Evolutionary conservation across 1,140 invertebrate species (phyloP).

Genomic region (Drosophila ficusphila): DNA sequence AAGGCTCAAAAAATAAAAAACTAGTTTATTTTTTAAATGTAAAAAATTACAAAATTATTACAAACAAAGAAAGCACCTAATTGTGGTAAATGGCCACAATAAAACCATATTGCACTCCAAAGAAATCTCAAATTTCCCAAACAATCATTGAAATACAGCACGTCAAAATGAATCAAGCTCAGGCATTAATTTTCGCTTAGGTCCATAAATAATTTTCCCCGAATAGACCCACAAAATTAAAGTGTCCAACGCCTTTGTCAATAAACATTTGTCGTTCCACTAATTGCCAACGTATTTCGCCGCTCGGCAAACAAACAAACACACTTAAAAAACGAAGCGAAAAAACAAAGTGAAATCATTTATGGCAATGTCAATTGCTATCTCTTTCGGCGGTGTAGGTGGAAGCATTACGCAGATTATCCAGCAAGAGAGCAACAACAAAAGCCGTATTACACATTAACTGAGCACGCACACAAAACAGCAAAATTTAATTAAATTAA

Average conservation of each 20-base stretch:
- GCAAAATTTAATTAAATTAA: conserved; percentile 61
- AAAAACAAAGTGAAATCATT: conserved; percentile 36
- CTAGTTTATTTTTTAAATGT: too few relatives aligned
- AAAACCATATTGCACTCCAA: not conserved
- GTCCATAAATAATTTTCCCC: conserved; percentile 8
- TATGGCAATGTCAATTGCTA: conserved; percentile 53
- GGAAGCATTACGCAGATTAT: conserved; percentile 37
- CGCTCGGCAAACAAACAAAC: conserved; percentile 23
- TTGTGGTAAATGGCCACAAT: too few relatives aligned
- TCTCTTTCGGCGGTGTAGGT: conserved; percentile 33
- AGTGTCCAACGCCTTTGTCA: conserved; percentile 25
- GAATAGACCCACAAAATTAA: conserved; percentile 14
- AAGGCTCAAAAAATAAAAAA: too few relatives aligned
- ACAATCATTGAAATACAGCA: not conserved
- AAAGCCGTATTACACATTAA: conserved; percentile 19
- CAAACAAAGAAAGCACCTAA: too few relatives aligned
- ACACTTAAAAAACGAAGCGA: conserved; percentile 9
- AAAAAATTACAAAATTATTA: not conserved
- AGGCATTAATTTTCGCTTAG: conserved; percentile 2
- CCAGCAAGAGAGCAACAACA: conserved; percentile 24
- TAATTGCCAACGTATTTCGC: conserved; percentile 26
- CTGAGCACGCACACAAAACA: conserved; percentile 13
- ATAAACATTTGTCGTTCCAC: conserved; percentile 44
- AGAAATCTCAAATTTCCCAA: not conserved
- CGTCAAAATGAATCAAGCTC: not conserved